Conservation (phyloP, 2,888 invertebrate species). For the Nymphalis polychloros region DNA sequence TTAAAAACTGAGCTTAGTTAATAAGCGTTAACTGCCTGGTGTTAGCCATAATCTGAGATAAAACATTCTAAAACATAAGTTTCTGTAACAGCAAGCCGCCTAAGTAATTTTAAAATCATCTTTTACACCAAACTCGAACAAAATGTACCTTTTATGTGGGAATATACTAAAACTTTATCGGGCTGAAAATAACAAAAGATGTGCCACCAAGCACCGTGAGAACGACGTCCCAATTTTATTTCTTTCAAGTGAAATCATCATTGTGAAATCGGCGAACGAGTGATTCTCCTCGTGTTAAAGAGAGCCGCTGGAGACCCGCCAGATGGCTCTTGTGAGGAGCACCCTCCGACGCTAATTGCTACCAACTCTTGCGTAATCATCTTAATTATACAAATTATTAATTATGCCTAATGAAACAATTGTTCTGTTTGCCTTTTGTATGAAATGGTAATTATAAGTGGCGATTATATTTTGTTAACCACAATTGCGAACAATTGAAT, state of each 20-base stretch:
- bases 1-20: no score
- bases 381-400: slow-evolving; percentile 55
- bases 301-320: slow-evolving; percentile 72
- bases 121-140: slow-evolving; percentile 2
- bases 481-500: neutral
- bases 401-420: slow-evolving; percentile 47
- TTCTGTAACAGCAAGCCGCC: slow-evolving; percentile 5
- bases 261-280: slow-evolving; percentile 55
- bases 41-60: neutral
- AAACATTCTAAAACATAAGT: neutral
- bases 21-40: no score
- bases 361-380: slow-evolving; percentile 75
- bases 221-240: slow-evolving; percentile 48
- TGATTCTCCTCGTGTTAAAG: slow-evolving; percentile 61
- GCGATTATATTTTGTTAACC: slow-evolving; percentile 8
- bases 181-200: slow-evolving; percentile 35
- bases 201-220: slow-evolving; percentile 37
- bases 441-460: slow-evolving; percentile 25
- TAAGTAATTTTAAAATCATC: slow-evolving; percentile 8
- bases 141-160: slow-evolving; percentile 19
- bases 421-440: slow-evolving; percentile 38
- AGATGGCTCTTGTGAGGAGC: slow-evolving; percentile 71
- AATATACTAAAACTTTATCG: slow-evolving; percentile 30
- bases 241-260: slow-evolving; percentile 49
- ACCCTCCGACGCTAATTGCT: slow-evolving; percentile 74